Base-by-base conservation (phyloP, 2,797 vertebrate species). In the Alfaro cultratus region DNA sequence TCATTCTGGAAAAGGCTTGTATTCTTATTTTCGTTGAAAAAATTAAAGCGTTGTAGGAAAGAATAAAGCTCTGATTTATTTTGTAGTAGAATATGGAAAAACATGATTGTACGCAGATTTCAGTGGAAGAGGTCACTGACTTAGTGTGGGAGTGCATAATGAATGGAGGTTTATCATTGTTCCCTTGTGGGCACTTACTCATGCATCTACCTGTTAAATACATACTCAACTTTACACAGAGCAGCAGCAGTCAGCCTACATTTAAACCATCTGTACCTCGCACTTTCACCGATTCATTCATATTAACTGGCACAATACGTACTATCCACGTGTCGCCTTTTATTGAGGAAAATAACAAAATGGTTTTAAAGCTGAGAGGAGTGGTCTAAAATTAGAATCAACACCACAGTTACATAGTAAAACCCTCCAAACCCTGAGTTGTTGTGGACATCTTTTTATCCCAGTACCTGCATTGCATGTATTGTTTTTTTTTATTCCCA, bases 81-180 rank as follows among this genome's bases (percentile, higher is more conserved):
- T 64, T n/a, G 18, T 10, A 34, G 2, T 53, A 13, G 34, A 67
- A 74, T 62, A 46, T n/a, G 9, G 70, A 16, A 9, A 57, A n/a
- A 21, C 7, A 23, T 41, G 41, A 31, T 78, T 82, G 29, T n/a
- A 57, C 0, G 34, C 3, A 78, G 9, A 43, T 60, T 36, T 79
- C 47, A 79, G 80, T 75, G 62, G n/a, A 76, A 47, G 74, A 79
- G 76, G 77, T 77, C 55, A 64, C 12, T 75, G 77, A 74, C 47
- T 31, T 41, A 26, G n/a, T 49, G 73, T 78, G 47, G 81, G 83
- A 76, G 76, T 73, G 21, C 6, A 60, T 79, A 75, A 78, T 83
- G 83, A 90, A 77, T 80, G 47, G 49, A 34, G 18, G 5, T 57
- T 84, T 15, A 43, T 82, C 73, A 71, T 76, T 13, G 51, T 79